Evolutionary conservation across 2,113 vertebrate genomes (phyloP), one percentile per base, ranked within the genome.

Genomic region (Phaethornis superciliosus): DNA sequence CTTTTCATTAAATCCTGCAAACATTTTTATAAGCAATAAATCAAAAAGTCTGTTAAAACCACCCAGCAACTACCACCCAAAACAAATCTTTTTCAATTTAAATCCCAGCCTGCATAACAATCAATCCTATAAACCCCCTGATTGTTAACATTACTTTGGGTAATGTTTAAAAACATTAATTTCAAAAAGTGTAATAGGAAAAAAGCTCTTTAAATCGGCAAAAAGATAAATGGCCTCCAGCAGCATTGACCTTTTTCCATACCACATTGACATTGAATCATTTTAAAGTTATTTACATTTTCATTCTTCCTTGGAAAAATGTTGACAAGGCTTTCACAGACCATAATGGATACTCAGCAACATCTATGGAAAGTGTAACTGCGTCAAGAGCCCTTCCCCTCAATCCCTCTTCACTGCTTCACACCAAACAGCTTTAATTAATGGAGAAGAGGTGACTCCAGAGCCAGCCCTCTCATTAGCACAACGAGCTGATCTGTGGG

Each of bases 161-260:
- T 97, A 97, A 97, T 82, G 96, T 97, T 96, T 58, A 88, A 94
- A 98, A 98, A 97, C 97, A 98, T 98, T 97, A 97, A 98, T 98
- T 98, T 98, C 94, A 96, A 96, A 97, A 97, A 97, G 96, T 94
- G 96, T 97, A 98, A 98, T 96, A 96, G 96, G 97, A 95, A 96
- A 97, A 97, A 97, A 98, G 97, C 98, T 97, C 97, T 98, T 97
- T 97, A 96, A 98, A 97, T 81, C 2, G 79, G 15, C 80, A 40
- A 65, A 12, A 88, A 98, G 97, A 98, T 96, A 89, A 97, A 98
- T 98, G 97, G 76, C 72, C 88, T 81, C 68, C 90, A 88, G 93
- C 87, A 70, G 72, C 71, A n/a, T 95, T 95, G 96, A 96, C 97
- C 97, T 97, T 95, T 95, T 68, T 88, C 97, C 93, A 68, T 81